Base-by-base conservation (phyloP, 35 echinoderm and acorn worm species). In the Nesometra sesokonis region DNA sequence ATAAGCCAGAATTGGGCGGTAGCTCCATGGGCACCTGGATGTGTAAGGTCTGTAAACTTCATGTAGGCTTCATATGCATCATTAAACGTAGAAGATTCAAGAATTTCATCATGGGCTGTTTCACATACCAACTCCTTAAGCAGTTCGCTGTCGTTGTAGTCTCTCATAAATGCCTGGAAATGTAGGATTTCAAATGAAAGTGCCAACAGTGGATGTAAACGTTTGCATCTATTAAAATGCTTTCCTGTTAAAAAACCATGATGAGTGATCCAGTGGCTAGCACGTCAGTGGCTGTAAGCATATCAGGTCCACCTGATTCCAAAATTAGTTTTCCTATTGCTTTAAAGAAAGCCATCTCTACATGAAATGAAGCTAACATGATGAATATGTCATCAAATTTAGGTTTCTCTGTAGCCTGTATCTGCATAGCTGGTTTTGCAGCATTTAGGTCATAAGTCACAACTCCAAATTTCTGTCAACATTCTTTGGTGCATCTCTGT, bases 301-400 rank as follows among this genome's bases (percentile, higher is more conserved):
- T 90, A 32, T 80, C 52, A 3, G 77, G 77, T 5, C 83, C 89
- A 33, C 89, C 83, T 34, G 89, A 90, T 32, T 31, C 84, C 7
- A 37, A 79, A 15, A 90, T 0, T 57, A 90, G 7, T 21, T 86
- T 37, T 19, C 84, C 89, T 0, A 90, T 7, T 9, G 34, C 35
- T 43, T n/a, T 40, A 46, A 90, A 86, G 33, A 78, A 90, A 0
- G 77, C 30, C 83, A 85, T 86, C n/a, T 34, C 30, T 17, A 90
- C 77, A 33, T 86, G 89, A 31, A 90, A 90, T 40, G 89, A 0
- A 5, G 77, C 84, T 17, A 86, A 86, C 32, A 67, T 79, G 36
- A 90, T 67, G 78, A 90, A 90, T 0, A 90, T 13, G 37, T 90
- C 36, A 35, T 90, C 89, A 57, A 79, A 86, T 31, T 3, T 80